Evolutionary conservation across 2,113 vertebrate species (phyloP).

Genomic region (Phylloscopus trochilus): DNA sequence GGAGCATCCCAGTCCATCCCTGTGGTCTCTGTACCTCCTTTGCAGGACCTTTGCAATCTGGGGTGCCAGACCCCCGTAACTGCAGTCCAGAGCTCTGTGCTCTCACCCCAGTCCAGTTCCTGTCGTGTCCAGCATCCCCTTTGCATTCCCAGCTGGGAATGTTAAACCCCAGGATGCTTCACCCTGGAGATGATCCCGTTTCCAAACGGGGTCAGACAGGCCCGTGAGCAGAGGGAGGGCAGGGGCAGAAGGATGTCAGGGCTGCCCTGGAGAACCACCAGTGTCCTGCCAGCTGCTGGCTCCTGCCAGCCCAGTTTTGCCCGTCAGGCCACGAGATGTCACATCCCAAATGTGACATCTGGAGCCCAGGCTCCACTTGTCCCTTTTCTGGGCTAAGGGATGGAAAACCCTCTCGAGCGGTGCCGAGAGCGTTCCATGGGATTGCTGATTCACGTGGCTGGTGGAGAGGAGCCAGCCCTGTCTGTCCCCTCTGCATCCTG

Average conservation of each 20-base stretch:
- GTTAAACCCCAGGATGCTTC: background rate
- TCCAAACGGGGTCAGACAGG: background rate
- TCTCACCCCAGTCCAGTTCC: background rate
- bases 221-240: background rate
- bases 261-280: background rate
- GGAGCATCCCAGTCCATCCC: background rate
- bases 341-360: background rate
- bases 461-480: background rate
- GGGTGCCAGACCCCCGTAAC: background rate
- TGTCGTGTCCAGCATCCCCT: rapidly evolving
- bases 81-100: rapidly evolving
- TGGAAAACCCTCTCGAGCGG: background rate
- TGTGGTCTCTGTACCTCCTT: background rate
- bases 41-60: background rate
- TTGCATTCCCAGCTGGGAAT: background rate
- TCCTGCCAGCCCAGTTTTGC: background rate
- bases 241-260: background rate
- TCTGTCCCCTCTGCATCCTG: background rate
- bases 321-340: background rate
- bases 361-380: background rate
- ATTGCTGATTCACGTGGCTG: background rate
- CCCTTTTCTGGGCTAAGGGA: background rate
- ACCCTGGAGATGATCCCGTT: rapidly evolving
- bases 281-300: background rate
- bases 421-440: background rate